These are phyloP conservation scores for Poecilia gillii DNA, from an alignment of 2,797 vertebrate species.

Conservation along the genomic window DNA sequence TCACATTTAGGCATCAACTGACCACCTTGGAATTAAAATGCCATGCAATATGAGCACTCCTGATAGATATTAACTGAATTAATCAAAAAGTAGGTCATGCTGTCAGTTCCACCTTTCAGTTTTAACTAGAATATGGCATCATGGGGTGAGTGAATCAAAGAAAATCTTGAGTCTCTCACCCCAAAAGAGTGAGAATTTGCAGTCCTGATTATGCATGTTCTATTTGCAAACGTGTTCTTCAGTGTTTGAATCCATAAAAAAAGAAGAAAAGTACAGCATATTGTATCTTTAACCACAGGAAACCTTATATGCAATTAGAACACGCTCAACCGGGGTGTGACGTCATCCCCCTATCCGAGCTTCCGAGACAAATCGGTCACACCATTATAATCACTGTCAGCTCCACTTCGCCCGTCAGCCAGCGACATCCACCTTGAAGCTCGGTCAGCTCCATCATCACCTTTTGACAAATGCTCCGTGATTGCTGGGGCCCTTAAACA, in stretches of 20 bases:
- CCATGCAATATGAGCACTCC: background rate
- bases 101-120: background rate
- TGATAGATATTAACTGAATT: background rate
- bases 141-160: background rate
- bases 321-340: background rate
- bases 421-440: conserved; percentile 69
- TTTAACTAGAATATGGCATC: background rate
- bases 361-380: background rate
- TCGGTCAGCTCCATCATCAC: conserved; percentile 58
- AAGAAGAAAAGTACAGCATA: background rate
- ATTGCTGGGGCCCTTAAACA: conserved; percentile 66
- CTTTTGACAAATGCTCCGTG: conserved; percentile 59
- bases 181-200: background rate
- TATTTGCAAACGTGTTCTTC: background rate
- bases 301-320: background rate
- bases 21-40: background rate
- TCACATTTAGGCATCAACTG: background rate
- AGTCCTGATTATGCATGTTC: background rate
- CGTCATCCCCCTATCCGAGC: background rate
- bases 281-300: background rate
- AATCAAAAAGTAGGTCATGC: background rate
- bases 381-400: conserved; percentile 67
- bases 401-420: conserved; percentile 70
- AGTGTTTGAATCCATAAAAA: background rate
- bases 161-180: background rate